Evolutionary conservation across 53 echinoderm and acorn worm species (phyloP), one percentile per base, ranked within the genome.

Genomic region (Luidia sarsii): DNA sequence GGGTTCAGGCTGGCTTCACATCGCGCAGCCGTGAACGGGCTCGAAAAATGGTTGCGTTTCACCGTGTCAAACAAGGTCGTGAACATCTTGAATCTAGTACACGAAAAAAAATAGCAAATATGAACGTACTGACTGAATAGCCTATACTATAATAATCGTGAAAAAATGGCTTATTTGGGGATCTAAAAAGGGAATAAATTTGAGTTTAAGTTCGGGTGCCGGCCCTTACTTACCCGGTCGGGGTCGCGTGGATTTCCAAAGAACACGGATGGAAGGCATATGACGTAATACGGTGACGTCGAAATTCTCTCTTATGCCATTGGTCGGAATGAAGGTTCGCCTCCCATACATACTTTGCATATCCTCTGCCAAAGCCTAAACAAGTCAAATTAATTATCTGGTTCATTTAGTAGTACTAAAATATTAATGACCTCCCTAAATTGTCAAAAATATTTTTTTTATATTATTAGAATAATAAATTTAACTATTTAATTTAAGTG

Each of bases 81-180:
- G 91, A 94, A 88, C 94, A 94, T 94, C 52, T 89, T 94, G 70
- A 84, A 48, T 83, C 86, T 91, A n/a, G n/a, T 83, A 41, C 75
- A 85, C 38, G 5, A 39, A 52, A 70, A 24, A 7, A 64, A 8
- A 57, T 7, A 65, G 30, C 33, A 51, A 2, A 19, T 15, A 69
- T 24, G 19, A 50, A 32, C 24, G 8, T n/a, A n/a, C n/a, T n/a
- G n/a, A n/a, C n/a, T n/a, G n/a, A n/a, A n/a, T n/a, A n/a, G n/a
- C n/a, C n/a, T n/a, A n/a, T n/a, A 66, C 2, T 41, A 39, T 1
- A 8, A 20, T 14, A 66, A 45, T 37, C 13, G 3, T 66, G 10
- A 25, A 66, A 66, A 18, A 27, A 66, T 24, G 23, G 28, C 7
- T 23, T 66, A 45, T 3, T 6, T 41, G 11, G 6, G 6, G 41